Conservation (phyloP, 2,113 vertebrate genomes). For the Aix galericulata region DNA sequence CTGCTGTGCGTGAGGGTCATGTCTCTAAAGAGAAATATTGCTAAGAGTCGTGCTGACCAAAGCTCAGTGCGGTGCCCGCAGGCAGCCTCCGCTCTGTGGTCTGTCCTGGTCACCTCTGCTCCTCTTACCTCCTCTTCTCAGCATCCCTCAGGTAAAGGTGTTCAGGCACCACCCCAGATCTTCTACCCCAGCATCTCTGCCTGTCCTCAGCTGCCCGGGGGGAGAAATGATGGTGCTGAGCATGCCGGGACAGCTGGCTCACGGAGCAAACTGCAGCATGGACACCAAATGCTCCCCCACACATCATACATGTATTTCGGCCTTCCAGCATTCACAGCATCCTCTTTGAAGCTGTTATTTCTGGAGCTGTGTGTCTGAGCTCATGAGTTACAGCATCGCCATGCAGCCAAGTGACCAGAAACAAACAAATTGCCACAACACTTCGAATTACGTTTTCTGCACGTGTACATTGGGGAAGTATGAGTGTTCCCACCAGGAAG, state of each 20-base stretch:
- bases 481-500: not conserved
- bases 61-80: rapidly evolving
- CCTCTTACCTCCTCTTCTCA: not conserved
- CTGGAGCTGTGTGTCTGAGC: not conserved
- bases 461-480: not conserved
- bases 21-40: not conserved
- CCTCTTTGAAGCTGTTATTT: not conserved
- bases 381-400: not conserved
- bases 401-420: not conserved
- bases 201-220: too few species aligned
- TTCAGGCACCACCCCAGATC: not conserved
- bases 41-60: not conserved
- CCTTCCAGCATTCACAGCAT: not conserved
- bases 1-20: rapidly evolving
- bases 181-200: not conserved
- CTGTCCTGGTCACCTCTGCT: not conserved
- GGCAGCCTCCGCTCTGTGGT: not conserved
- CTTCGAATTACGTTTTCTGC: not conserved
- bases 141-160: not conserved
- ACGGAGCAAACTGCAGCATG: not conserved
- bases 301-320: not conserved
- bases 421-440: not conserved
- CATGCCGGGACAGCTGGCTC: too few species aligned
- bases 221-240: too few species aligned
- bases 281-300: not conserved